These are phyloP conservation scores for Hepsetus odoe DNA, from an alignment of 2,113 vertebrate species.

Conservation along the genomic window DNA sequence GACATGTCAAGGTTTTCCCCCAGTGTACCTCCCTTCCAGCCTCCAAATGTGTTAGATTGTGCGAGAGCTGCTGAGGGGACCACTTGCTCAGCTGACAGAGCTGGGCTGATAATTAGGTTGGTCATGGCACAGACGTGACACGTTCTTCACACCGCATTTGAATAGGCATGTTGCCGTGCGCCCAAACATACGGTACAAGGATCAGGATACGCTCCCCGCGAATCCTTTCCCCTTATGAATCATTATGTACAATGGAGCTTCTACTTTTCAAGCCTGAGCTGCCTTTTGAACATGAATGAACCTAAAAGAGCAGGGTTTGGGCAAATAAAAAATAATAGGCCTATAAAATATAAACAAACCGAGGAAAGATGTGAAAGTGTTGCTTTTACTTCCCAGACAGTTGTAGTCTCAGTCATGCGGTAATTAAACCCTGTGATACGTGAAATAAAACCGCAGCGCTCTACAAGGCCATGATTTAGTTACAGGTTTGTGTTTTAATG, in stretches of 20 bases:
- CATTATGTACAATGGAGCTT: neutral
- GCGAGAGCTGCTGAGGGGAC: slow-evolving; percentile 67
- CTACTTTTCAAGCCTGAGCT: neutral
- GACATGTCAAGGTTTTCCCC: slow-evolving; percentile 43
- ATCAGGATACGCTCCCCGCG: neutral
- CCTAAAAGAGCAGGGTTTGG: neutral
- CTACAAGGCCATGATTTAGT: neutral
- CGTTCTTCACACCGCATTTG: slow-evolving; percentile 60
- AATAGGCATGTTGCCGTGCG: neutral
- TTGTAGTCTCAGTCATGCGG: neutral
- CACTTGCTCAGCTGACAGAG: slow-evolving; percentile 58
- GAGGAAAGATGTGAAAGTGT: neutral
- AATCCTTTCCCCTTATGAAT: neutral
- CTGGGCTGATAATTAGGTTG: slow-evolving; percentile 73
- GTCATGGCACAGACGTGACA: slow-evolving; percentile 66
- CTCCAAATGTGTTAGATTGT: slow-evolving; percentile 68
- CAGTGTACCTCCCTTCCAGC: slow-evolving; percentile 38
- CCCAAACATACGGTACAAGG: neutral
- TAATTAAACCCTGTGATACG: neutral
- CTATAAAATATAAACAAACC: neutral
- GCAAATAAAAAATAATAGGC: neutral
- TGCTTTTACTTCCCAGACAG: neutral
- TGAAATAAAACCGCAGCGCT: neutral
- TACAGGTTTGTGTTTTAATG: slow-evolving; percentile 55
- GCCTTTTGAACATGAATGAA: neutral